Evolutionary conservation across 2,888 invertebrate species (phyloP), one percentile per base, ranked within the genome.

Genomic region (Pedicia rivosa): DNA sequence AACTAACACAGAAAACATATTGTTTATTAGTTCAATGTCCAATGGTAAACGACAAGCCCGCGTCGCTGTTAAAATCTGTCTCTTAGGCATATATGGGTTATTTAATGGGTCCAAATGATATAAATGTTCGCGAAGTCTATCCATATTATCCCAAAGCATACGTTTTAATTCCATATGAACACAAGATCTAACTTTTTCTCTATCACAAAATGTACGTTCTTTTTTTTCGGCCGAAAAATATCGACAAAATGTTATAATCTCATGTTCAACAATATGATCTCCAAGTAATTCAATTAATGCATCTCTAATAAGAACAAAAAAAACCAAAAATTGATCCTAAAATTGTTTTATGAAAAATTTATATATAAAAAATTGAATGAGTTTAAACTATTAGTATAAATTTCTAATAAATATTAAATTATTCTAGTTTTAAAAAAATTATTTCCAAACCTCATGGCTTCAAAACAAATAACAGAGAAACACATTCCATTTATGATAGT

Each of bases 191-290:
- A 46, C 70, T 59, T 42, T 65, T 51, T 52, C 64, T 19, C 54
- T 60, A 50, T 56, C 57, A 51, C 53, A 62, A 41, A 35, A 52
- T 43, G 54, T 50, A 14, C 61, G 57, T 38, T 64, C 64, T 22
- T 59, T 56, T 44, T 67, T 65, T 44, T 72, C 70, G 2, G 74
- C 74, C 1, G 77, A 73, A 56, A 80, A 86, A 45, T 70, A 65
- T 44, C 87, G 68, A 10, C 78, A 72, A 8, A 86, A 59, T 1
- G 83, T 80, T 4, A 84, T 63, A 53, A 82, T 78, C 59, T 87
- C 86, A 43, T 87, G 86, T 49, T 84, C 81, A 1, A 74, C 75
- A 56, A 84, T 76, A 44, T 70, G 64, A 19, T 72, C 68, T 9
- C 72, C 73, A 63, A 81, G 66, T 35, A 80, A 63, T 46, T 72